Evolutionary conservation across 1,140 invertebrate species (phyloP), one percentile per base, ranked within the genome.

Genomic region (Periplaneta americana): DNA sequence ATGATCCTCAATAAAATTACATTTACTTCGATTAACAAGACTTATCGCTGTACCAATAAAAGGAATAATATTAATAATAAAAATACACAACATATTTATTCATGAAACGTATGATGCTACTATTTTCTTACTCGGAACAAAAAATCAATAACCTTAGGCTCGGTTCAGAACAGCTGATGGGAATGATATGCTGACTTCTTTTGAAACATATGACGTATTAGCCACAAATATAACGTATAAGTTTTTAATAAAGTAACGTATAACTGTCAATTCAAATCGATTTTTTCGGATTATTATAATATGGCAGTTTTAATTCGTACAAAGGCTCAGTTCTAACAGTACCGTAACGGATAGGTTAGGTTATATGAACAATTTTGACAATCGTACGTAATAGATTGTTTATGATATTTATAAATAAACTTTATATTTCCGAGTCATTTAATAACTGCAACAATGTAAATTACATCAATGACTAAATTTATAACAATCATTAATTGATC

Each of bases 121-220:
- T n/a, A n/a, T n/a, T n/a, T n/a, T 48, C 28, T n/a, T 57, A 57
- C 48, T n/a, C 22, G 3, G n/a, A 39, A 78, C 35, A 78, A 78
- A 78, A 78, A 37, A 78, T 78, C 77, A 78, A 37, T 78, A 78
- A 35, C 32, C 22, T 6, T 37, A 11, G 9, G 31, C 77, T 35
- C 10, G 39, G 77, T 78, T 35, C 35, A 78, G 39, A 78, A 78
- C 77, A 78, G 77, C 77, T 78, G 77, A 78, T 78, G 9, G 33
- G 77, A n/a, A 37, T n/a, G 48, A n/a, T 18, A 57, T 17, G 11
- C 48, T 18, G 3, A 18, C 15, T 15, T 48, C 15, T 18, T 5
- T 13, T 6, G 22, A 57, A 57, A n/a, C 11, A 57, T 57, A n/a
- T n/a, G 22, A n/a, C 1, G 10, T 0, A 0, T n/a, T 5, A 57